These are phyloP conservation scores for Etheostoma spectabile DNA, from an alignment of 2,113 vertebrate species.

Conservation along the genomic window DNA sequence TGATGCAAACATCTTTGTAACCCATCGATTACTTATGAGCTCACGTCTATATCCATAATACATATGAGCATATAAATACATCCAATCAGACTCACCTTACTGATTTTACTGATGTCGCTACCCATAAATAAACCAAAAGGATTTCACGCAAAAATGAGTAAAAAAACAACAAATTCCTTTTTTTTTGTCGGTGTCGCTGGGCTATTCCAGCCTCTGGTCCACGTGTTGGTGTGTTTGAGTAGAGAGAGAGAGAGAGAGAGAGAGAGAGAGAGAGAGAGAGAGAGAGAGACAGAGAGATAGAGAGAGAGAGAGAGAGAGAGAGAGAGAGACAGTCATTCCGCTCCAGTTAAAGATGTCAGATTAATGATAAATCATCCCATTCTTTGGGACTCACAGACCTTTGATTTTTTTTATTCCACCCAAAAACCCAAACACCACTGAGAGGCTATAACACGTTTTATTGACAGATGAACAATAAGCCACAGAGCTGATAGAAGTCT, in stretches of 20 bases:
- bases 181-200: too few species aligned
- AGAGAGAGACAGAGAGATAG: too few species aligned
- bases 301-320: too few species aligned
- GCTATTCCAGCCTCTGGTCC: background rate
- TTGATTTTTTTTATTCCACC: background rate
- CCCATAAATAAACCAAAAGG: constrained; percentile 50
- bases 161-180: background rate
- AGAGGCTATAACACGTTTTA: constrained; percentile 64
- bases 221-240: background rate
- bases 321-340: constrained; percentile 26
- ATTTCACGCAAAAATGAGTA: background rate
- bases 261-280: too few species aligned
- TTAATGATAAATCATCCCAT: constrained; percentile 35
- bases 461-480: constrained; percentile 73
- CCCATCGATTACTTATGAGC: background rate
- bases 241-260: background rate
- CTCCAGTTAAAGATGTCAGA: constrained; percentile 70
- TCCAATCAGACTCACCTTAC: constrained; percentile 44
- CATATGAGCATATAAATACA: background rate
- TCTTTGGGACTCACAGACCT: background rate
- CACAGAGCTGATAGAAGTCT: constrained; percentile 44
- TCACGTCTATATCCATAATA: too few species aligned
- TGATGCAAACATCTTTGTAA: background rate
- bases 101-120: constrained; percentile 42
- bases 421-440: background rate